A percentile compares a stretch with the other conserved stretches of the same genome.
Evolutionary conservation across 1,140 invertebrate genomes (phyloP).

Genomic region (Apis dorsata): DNA sequence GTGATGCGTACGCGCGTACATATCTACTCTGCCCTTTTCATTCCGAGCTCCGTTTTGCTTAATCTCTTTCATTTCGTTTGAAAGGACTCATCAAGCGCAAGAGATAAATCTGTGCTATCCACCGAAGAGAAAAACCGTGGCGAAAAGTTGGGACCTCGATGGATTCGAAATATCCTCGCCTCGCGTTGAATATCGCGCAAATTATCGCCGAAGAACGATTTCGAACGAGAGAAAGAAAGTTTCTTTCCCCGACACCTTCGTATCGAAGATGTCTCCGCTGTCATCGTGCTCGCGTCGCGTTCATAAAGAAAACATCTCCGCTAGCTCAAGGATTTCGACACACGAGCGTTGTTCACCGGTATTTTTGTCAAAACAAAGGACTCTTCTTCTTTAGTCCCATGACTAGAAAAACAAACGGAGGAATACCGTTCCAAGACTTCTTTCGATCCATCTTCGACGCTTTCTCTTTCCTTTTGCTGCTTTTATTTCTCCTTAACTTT

Average conservation of each 20-base stretch:
- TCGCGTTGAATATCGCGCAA: not conserved
- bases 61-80: conserved; percentile 29
- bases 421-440: not conserved
- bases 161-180: not conserved
- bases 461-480: too few relatives aligned
- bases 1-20: not conserved
- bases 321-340: not conserved
- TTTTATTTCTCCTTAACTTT: too few relatives aligned
- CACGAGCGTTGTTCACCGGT: not conserved
- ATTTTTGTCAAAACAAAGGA: not conserved
- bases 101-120: conserved; percentile 14
- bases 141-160: not conserved
- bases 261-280: too few relatives aligned
- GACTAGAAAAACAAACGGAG: conserved; percentile 1
- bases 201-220: not conserved
- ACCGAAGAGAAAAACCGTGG: not conserved
- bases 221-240: not conserved
- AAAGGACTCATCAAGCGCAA: conserved; percentile 38
- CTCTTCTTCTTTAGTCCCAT: too few relatives aligned
- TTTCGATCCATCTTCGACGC: not conserved
- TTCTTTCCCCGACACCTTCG: not conserved
- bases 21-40: not conserved
- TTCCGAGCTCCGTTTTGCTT: conserved; percentile 31
- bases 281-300: not conserved
- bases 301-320: not conserved